Evolutionary conservation across 2,797 vertebrate genomes (phyloP).

Genomic region (Scarus forsteni): DNA sequence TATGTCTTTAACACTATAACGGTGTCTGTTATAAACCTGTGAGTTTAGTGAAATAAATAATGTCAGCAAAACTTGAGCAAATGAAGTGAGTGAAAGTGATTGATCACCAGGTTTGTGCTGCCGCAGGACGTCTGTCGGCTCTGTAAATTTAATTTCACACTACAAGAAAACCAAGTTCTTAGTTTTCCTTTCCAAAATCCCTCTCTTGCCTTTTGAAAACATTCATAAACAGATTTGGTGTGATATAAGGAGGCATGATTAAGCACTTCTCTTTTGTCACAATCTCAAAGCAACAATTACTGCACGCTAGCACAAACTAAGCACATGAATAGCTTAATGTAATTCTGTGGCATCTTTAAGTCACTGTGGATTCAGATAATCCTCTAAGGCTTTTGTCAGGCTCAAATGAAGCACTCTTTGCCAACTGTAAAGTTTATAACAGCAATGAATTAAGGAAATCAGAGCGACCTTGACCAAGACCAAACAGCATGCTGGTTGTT

Average conservation of each 20-base stretch:
- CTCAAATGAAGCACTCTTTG: slow-evolving; percentile 47
- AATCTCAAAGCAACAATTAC: slow-evolving; percentile 32
- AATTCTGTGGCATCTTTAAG: slow-evolving; percentile 59
- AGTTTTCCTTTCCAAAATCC: slow-evolving; percentile 9
- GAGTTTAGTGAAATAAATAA: slow-evolving; percentile 39
- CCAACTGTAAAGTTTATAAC: slow-evolving; percentile 63
- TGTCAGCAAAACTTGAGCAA: slow-evolving; percentile 22
- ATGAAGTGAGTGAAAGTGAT: slow-evolving; percentile 45
- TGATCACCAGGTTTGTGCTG: slow-evolving; percentile 33
- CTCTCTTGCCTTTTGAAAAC: slow-evolving; percentile 14
- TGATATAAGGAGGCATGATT: slow-evolving; percentile 10
- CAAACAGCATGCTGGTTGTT: slow-evolving; percentile 45
- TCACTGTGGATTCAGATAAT: slow-evolving; percentile 57
- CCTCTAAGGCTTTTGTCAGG: slow-evolving; percentile 61
- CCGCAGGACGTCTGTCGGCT: slow-evolving; percentile 27
- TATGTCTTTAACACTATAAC: slow-evolving; percentile 16
- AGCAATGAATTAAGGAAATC: slow-evolving; percentile 58
- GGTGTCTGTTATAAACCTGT: slow-evolving; percentile 27
- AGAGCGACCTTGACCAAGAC: slow-evolving; percentile 72
- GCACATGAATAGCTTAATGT: slow-evolving; percentile 43
- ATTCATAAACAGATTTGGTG: slow-evolving; percentile 26
- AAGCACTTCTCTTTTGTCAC: slow-evolving; percentile 36
- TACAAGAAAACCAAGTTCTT: slow-evolving; percentile 10
- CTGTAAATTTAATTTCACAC: slow-evolving; percentile 3
- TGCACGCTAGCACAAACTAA: slow-evolving; percentile 38